A percentile compares a stretch with the other conserved stretches of the same genome.
Evolutionary conservation across 2,113 vertebrate genomes (phyloP).

Genomic region (Telmatochromis sp.): DNA sequence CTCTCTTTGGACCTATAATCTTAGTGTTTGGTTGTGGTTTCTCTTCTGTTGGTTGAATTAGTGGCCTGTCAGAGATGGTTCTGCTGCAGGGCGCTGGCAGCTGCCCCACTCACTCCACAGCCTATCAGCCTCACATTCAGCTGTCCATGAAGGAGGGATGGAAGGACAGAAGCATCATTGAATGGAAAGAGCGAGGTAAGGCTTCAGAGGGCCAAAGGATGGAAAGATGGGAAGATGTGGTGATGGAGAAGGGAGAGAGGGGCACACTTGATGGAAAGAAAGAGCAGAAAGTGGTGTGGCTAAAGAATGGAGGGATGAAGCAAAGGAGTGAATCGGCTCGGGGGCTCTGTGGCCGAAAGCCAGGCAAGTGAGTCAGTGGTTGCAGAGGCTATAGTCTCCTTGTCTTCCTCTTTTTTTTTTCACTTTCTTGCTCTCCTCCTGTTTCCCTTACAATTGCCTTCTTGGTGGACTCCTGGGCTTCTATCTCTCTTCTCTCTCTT

Average conservation of each 20-base stretch:
- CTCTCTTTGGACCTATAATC: slow-evolving; percentile 48
- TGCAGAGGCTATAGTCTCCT: slow-evolving; percentile 25
- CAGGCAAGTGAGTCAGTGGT: slow-evolving; percentile 29
- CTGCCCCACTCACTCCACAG: slow-evolving; percentile 55
- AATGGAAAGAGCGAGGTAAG: slow-evolving; percentile 15
- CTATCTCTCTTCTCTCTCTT: slow-evolving; percentile 34
- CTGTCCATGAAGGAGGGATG: slow-evolving; percentile 66
- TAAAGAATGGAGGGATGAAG: slow-evolving; percentile 29
- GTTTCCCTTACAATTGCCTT: slow-evolving; percentile 47
- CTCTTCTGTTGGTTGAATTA: slow-evolving; percentile 71
- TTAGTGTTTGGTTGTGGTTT: slow-evolving; percentile 61
- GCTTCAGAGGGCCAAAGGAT: slow-evolving; percentile 30
- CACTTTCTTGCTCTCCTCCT: slow-evolving; percentile 16
- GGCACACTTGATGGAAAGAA: slow-evolving; percentile 34
- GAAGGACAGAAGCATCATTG: slow-evolving; percentile 51
- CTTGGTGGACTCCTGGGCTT: slow-evolving; percentile 39
- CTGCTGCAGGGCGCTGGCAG: slow-evolving; percentile 65
- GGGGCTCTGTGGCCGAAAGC: slow-evolving; percentile 38
- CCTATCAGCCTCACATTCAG: slow-evolving; percentile 62
- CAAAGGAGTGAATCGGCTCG: slow-evolving; percentile 7
- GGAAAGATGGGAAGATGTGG: slow-evolving; percentile 26
- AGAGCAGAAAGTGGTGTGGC: slow-evolving; percentile 1
- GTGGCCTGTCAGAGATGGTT: slow-evolving; percentile 73
- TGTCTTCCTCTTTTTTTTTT: not conserved
- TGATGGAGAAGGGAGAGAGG: slow-evolving; percentile 15